Conservation (phyloP, 2,888 invertebrate species). For the Lapara coniferarum region DNA sequence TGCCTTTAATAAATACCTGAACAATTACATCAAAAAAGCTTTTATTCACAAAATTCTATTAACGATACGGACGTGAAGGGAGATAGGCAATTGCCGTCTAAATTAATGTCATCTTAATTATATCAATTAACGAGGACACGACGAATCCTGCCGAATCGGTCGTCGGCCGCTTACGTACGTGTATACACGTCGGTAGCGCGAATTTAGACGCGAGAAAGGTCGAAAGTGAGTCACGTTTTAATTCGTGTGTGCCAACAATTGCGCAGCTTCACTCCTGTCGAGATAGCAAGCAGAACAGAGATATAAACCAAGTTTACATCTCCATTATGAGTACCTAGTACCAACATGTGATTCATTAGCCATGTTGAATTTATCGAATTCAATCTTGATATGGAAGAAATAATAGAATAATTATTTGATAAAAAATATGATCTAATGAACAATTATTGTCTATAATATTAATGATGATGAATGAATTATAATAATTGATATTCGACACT, state of each 20-base stretch:
- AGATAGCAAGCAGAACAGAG: conserved; percentile 33
- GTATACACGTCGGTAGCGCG: conserved; percentile 62
- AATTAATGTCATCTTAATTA: conserved; percentile 53
- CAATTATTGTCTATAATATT: too few species aligned
- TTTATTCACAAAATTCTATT: not conserved
- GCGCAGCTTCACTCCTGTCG: conserved; percentile 33
- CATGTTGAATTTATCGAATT: not conserved
- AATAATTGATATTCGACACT: too few species aligned
- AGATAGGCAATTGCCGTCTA: not conserved
- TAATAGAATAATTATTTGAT: not conserved
- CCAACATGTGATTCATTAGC: not conserved
- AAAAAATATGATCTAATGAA: not conserved
- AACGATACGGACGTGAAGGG: not conserved
- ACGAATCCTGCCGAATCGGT: conserved; percentile 39
- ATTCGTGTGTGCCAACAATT: conserved; percentile 44
- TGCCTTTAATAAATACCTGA: too few species aligned
- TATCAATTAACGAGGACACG: conserved; percentile 53
- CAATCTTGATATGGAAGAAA: not conserved
- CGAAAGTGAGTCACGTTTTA: conserved; percentile 67
- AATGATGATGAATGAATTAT: too few species aligned
- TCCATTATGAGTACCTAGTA: not conserved
- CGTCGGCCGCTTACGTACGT: conserved; percentile 6
- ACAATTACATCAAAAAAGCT: not conserved
- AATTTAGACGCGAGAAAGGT: conserved; percentile 77
- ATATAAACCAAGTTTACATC: not conserved